Conservation (phyloP, 2,888 invertebrate genomes). For the Pollenia griseotomentosa region DNA sequence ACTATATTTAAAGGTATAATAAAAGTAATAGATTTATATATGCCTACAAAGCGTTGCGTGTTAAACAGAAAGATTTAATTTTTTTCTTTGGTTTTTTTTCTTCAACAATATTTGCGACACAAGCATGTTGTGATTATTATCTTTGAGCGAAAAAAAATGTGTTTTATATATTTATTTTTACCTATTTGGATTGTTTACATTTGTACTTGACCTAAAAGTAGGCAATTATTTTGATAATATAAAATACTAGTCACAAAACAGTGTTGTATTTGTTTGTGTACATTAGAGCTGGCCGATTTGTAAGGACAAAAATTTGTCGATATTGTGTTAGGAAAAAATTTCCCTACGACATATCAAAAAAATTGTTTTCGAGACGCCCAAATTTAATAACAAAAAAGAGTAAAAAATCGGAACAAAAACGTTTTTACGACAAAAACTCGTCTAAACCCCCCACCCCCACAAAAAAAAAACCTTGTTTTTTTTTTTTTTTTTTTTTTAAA, state of each 20-base stretch:
- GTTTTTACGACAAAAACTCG: no score
- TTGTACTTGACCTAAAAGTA: conserved; percentile 68
- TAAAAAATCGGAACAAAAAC: no score
- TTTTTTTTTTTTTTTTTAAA: no score
- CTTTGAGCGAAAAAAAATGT: neutral
- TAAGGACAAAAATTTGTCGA: no score
- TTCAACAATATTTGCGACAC: conserved; percentile 18
- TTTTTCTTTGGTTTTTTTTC: conserved; percentile 3
- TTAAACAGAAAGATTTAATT: conserved; percentile 22
- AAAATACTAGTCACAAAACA: neutral
- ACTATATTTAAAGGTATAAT: neutral
- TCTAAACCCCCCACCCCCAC: no score
- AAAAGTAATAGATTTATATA: conserved; percentile 27
- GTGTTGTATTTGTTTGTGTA: neutral
- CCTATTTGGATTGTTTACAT: conserved; percentile 27
- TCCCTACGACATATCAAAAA: no score
- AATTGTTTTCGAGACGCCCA: no score
- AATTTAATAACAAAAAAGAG: no score
- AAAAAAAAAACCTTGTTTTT: no score
- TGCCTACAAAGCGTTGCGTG: conserved; percentile 46
- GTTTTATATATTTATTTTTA: no score
- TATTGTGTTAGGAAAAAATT: no score
- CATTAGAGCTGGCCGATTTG: no score
- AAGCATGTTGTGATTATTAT: neutral
- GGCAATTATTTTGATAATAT: conserved; percentile 47